Evolutionary conservation across 2,113 vertebrate genomes (phyloP).

Genomic region (Pseudopipra pipra): DNA sequence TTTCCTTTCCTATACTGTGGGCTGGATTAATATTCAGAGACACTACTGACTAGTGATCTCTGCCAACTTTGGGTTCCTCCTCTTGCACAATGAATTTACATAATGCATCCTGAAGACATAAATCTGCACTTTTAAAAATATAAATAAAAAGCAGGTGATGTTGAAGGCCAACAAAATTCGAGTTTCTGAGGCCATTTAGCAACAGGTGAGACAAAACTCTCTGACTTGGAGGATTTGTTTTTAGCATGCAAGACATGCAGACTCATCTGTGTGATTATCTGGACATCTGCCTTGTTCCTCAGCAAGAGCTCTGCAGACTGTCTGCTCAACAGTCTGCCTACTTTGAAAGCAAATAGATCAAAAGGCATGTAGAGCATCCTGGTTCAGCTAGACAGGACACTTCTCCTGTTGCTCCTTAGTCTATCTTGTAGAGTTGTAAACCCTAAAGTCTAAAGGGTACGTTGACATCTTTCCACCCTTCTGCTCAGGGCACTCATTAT

Average conservation of each 20-base stretch:
- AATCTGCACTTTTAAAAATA: neutral
- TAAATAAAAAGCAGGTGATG: neutral
- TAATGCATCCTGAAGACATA: neutral
- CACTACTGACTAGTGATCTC: neutral
- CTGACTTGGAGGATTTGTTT: neutral
- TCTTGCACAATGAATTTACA: neutral
- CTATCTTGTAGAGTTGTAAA: neutral
- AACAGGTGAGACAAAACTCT: neutral
- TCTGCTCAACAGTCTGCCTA: neutral
- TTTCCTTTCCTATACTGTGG: neutral
- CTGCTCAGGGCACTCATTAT: accelerated
- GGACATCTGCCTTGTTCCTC: neutral
- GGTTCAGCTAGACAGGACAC: neutral
- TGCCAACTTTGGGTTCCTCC: neutral
- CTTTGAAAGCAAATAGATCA: neutral
- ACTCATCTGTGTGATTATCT: neutral
- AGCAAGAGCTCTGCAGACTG: neutral
- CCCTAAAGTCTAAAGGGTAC: neutral
- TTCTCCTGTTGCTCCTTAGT: neutral
- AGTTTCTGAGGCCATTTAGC: neutral
- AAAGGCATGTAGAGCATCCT: neutral
- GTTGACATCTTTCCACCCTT: neutral
- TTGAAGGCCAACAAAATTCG: neutral
- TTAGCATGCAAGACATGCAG: neutral
- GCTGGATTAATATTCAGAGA: neutral